Percentiles rank a stretch among this genome's conserved stretches.
Conservation (phyloP, 2,113 vertebrate species). For the Periophthalmodon schlosseri region DNA sequence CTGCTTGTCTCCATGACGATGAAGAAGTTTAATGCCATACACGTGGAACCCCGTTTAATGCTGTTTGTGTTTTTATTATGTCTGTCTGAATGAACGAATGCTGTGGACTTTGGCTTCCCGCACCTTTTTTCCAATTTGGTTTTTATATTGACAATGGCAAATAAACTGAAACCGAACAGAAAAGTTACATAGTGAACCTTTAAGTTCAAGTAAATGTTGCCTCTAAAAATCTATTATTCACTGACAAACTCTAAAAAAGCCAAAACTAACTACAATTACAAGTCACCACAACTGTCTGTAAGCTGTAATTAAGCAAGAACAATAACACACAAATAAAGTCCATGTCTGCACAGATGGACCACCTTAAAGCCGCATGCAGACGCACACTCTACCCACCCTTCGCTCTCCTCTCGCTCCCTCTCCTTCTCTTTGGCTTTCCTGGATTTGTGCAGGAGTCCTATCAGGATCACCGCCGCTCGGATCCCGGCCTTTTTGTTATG, state of each 20-base stretch:
- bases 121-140: too few relatives aligned
- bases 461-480: constrained; percentile 91
- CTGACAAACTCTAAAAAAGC: background rate
- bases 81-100: too few relatives aligned
- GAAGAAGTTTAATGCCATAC: too few relatives aligned
- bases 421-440: constrained; percentile 84
- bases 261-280: background rate
- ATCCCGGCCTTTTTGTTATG: constrained; percentile 90
- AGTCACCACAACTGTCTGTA: background rate
- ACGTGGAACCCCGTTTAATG: background rate
- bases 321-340: constrained; percentile 38
- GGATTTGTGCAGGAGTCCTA: constrained; percentile 92
- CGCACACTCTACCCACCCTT: constrained; percentile 70
- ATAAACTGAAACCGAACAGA: background rate
- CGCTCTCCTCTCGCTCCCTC: constrained; percentile 67
- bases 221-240: background rate
- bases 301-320: constrained; percentile 14
- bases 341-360: constrained; percentile 7
- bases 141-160: too few relatives aligned
- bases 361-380: constrained; percentile 6
- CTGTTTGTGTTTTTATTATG: too few relatives aligned
- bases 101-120: too few relatives aligned
- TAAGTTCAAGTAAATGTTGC: background rate
- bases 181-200: background rate
- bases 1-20: too few relatives aligned